Evolutionary conservation across 2,113 vertebrate species (phyloP), one percentile per base, ranked within the genome.

Genomic region (Gopherus evgoodei): DNA sequence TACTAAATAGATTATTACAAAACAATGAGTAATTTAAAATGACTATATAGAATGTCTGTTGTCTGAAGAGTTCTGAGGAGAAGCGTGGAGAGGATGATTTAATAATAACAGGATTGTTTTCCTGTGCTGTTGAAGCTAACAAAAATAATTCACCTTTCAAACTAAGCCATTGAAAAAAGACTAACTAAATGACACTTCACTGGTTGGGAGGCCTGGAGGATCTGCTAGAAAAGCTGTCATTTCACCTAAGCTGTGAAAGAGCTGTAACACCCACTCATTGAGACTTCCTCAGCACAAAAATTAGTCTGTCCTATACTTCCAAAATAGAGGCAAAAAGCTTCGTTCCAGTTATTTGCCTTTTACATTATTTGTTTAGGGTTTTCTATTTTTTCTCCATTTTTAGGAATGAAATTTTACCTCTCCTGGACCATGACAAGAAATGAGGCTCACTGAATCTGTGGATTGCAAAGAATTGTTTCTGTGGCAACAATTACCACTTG

Each of bases 11-110:
- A 72, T 75, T 92, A 54, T 78, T 47, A 81, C 5, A 50, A 62
- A 91, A 29, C 78, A 90, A 22, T 27, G 42, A 90, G 16, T 4
- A 76, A 89, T 94, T 78, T 88, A 72, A 59, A 56, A 31, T 50
- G 80, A n/a, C 22, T 81, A 3, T n/a, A 44, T 44, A 52, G 62
- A 0, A 0, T 0, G 0, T 35, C 0, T 8, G 9, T n/a, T 83
- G 42, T 0, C 0, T 38, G 75, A 25, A 80, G 47, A 21, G 17
- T 76, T 91, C 62, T 76, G 79, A 50, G 75, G 62, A 94, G 85
- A 53, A 22, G 22, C 11, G 27, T 62, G 22, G 47, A 35, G 47
- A 53, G 11, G 79, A 11, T 54, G 44, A 53, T 95, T 56, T 91
- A 75, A 81, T 24, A 78, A 82, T 89, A 93, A 69, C 4, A 72